Base-by-base conservation (phyloP, 2,888 invertebrate genomes). In the Acheta domesticus region DNA sequence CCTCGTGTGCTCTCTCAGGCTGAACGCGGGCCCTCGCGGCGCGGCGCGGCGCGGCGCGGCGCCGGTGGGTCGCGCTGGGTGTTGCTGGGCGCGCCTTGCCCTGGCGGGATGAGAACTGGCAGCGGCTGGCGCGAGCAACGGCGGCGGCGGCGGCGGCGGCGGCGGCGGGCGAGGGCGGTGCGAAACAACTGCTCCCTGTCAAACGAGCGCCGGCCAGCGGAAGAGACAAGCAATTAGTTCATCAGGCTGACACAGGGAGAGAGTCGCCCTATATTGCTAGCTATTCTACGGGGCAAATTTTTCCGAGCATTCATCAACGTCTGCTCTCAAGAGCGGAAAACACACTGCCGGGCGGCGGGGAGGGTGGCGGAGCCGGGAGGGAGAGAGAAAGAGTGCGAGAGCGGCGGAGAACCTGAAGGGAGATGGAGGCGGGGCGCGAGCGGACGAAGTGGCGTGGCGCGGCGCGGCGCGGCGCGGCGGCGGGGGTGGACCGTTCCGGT, bases 151-250 rank as follows among this genome's bases (percentile, higher is more conserved):
- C 8, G 36, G 36, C 36, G 36, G 36, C 36, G 62, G 3, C 14
- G 62, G 62, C 16, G 62, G 62, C 62, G 62, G 4, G 62, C 62
- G 14, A 19, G 62, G 14, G 62, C 62, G 14, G 62, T n/a, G 62
- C 62, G 62, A 62, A 62, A 62, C 62, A 62, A 62, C 62, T 62
- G 62, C 62, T 62, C 62, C 62, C 62, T 62, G 62, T 62, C 62
- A 62, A 62, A 62, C n/a, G 62, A 62, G 62, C 62, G 62, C 62
- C 62, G 62, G 62, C 16, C 62, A 62, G 62, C 62, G 62, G 62
- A 62, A 62, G 62, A 62, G 62, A 62, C 62, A 62, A 62, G 62
- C 62, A 62, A 62, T 62, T 62, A 62, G 62, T 62, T 62, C 62
- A 62, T 62, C 62, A 62, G 62, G 14, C 62, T 62, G 62, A 62